Conservation (phyloP, 2,797 vertebrate species). For the Nyctibius grandis region DNA sequence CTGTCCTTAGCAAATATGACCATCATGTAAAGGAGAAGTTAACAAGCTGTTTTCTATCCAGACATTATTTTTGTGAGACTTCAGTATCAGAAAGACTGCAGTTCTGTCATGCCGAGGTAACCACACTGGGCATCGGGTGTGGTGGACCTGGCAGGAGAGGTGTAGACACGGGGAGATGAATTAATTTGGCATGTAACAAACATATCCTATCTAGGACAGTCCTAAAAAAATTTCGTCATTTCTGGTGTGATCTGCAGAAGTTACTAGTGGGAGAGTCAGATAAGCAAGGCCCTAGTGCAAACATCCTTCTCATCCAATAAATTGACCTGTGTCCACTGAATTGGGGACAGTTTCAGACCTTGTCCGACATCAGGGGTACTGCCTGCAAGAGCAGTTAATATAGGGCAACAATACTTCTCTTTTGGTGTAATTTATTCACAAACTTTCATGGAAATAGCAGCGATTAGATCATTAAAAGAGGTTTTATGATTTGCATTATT, state of each 20-base stretch:
- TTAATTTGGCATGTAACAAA: neutral
- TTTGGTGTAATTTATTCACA: constrained; percentile 31
- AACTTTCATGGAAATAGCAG: neutral
- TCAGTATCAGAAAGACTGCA: neutral
- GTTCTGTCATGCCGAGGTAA: neutral
- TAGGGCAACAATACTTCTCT: neutral
- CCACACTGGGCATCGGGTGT: neutral
- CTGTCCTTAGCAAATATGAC: neutral
- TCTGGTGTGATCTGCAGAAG: neutral
- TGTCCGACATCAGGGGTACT: neutral
- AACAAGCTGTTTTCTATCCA: neutral
- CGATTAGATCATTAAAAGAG: constrained; percentile 48
- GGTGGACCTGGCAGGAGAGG: neutral
- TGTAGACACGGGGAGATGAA: neutral
- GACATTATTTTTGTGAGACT: neutral
- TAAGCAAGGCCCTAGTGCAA: neutral
- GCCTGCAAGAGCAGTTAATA: neutral
- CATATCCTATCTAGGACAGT: neutral
- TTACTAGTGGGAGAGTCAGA: neutral
- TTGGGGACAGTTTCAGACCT: neutral
- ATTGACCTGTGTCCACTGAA: neutral
- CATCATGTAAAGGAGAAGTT: neutral
- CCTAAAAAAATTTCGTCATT: neutral
- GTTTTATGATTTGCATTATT: constrained; percentile 49
- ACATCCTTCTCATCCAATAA: neutral